These are phyloP conservation scores for Drosophila monieri DNA, from an alignment of 2,888 invertebrate species.

Conservation along the genomic window DNA sequence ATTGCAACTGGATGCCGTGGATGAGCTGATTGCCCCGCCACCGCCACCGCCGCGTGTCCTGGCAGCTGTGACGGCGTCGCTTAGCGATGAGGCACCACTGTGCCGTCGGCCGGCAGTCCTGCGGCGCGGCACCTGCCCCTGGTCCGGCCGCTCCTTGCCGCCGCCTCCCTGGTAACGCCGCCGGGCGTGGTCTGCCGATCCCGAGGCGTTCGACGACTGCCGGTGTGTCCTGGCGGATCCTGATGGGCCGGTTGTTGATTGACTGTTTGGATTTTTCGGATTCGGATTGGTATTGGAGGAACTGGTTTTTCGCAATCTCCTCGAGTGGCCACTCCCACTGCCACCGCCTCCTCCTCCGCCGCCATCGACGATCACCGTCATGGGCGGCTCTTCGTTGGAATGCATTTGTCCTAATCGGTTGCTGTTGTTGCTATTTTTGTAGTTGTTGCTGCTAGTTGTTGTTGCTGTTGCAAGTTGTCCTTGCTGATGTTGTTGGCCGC, in stretches of 20 bases:
- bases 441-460: conserved; percentile 38
- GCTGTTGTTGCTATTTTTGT: conserved; percentile 45
- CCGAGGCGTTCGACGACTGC: conserved; percentile 54
- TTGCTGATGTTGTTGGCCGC: conserved; percentile 37
- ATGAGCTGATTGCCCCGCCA: conserved; percentile 64
- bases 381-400: conserved; percentile 79
- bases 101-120: conserved; percentile 50
- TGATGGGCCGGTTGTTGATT: neutral
- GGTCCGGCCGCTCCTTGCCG: conserved; percentile 46
- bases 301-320: conserved; percentile 73
- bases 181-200: conserved; percentile 26
- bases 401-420: conserved; percentile 71
- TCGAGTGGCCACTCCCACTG: conserved; percentile 47
- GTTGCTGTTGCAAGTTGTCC: conserved; percentile 18
- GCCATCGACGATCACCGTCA: conserved; percentile 68
- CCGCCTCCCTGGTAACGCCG: conserved; percentile 58
- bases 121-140: conserved; percentile 40
- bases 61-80: conserved; percentile 41
- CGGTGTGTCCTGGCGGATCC: conserved; percentile 25
- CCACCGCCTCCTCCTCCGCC: conserved; percentile 39
- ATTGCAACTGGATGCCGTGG: conserved; percentile 82
- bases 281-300: conserved; percentile 71
- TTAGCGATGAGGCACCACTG: conserved; percentile 66
- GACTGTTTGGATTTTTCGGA: conserved; percentile 7
- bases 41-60: conserved; percentile 1